Percentiles rank a stretch among this genome's conserved stretches.
These are phyloP conservation scores for Eubasilissa regina DNA, from an alignment of 1,140 invertebrate genomes.

Conservation along the genomic window DNA sequence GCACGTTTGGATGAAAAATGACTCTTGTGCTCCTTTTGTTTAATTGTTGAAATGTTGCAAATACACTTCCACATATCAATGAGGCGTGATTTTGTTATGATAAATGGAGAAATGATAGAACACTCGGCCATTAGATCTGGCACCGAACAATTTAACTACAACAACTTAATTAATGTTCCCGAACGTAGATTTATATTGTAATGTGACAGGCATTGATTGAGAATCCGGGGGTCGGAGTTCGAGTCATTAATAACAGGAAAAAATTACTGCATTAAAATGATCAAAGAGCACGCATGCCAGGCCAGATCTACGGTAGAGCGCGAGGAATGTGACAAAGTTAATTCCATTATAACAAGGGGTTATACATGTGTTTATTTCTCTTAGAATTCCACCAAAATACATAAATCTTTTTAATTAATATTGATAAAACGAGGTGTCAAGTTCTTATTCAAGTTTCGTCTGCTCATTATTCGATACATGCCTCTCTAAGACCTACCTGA, in stretches of 20 bases:
- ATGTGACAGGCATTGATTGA: slow-evolving; percentile 45
- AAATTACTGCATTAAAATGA: background rate
- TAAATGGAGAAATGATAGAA: slow-evolving; percentile 40
- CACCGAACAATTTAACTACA: slow-evolving; percentile 40
- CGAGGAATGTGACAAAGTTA: slow-evolving; percentile 36
- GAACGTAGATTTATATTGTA: slow-evolving; percentile 29
- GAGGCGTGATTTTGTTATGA: slow-evolving; percentile 28
- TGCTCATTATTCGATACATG: too few species aligned
- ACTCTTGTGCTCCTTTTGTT: slow-evolving; percentile 31
- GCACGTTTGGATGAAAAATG: background rate
- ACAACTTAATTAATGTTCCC: slow-evolving; percentile 53
- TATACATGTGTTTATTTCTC: too few species aligned
- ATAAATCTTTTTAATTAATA: too few species aligned
- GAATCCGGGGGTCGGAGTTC: slow-evolving; percentile 7
- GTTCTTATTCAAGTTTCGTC: too few species aligned
- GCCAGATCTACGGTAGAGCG: background rate
- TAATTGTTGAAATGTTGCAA: slow-evolving; percentile 38
- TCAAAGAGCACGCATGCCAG: slow-evolving; percentile 6
- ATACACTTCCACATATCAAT: slow-evolving; percentile 42
- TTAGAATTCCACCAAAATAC: too few species aligned
- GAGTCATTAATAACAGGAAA: slow-evolving; percentile 33
- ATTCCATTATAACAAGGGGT: background rate
- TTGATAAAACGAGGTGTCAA: too few species aligned
- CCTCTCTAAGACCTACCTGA: too few species aligned
- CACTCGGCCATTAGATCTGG: slow-evolving; percentile 23